Base-by-base conservation (phyloP, 2,113 vertebrate genomes). In the Triplophysa rosa region DNA sequence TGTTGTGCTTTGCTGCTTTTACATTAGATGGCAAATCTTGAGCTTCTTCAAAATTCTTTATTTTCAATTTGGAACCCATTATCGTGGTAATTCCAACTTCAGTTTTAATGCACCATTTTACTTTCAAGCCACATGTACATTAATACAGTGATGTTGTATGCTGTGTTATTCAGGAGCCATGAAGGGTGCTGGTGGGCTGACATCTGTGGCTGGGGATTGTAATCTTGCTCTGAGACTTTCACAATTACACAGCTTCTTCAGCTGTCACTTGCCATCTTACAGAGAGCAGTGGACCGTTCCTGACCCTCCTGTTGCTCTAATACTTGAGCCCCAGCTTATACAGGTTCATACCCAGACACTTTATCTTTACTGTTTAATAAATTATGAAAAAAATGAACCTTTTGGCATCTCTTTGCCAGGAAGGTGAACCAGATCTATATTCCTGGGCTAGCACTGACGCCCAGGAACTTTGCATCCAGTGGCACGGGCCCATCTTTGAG, bases 181-280 rank as follows among this genome's bases (percentile, higher is more conserved):
- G 5, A 59, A 65, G 40, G 14, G 33, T 80, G n/a, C 88, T 83
- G 86, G 89, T 63, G 87, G 88, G 78, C 62, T 90, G 67, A 14
- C 86, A 29, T 92, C 90, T 17, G 88, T 89, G 24, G 78, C 90
- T 78, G 92, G 87, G 82, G 89, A 93, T 73, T 83, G 82, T 1
- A 88, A 83, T 62, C 80, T 94, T 87, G 87, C 89, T 80, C 85
- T 89, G 29, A 93, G 92, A 67, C 87, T 95, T 83, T 88, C 83
- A 85, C 90, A 91, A 89, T 91, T 95, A 83, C 93, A 96, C 84
- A 82, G 47, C 59, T 95, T 95, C 80, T 89, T 96, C 66, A 90
- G 88, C 85, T 77, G 79, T 7, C 84, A 92, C 81, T 87, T 94
- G 72, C 26, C 66, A 11, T 67, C 86, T 52, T 96, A 95, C 91